These are phyloP conservation scores for Hirundichthys speculiger DNA, from an alignment of 2,113 vertebrate genomes.

Conservation along the genomic window DNA sequence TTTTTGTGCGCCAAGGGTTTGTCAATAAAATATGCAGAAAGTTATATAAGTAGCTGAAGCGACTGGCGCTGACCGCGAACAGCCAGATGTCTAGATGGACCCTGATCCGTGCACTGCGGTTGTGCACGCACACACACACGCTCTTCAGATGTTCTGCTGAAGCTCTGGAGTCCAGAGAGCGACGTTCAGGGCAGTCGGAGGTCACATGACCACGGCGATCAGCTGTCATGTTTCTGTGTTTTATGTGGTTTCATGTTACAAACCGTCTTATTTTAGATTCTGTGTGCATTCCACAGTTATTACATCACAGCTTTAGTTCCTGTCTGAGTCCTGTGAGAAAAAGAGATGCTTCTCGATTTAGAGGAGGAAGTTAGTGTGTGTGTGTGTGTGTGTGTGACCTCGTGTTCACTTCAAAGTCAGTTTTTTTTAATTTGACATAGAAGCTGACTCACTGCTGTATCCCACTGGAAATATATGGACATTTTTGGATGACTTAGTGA, in stretches of 20 bases:
- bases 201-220: background rate
- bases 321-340: constrained; percentile 44
- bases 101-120: too few species aligned
- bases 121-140: too few species aligned
- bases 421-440: background rate
- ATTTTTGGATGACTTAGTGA: constrained; percentile 32
- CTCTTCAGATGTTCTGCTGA: too few species aligned
- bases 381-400: constrained; percentile 3
- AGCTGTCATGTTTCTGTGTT: background rate
- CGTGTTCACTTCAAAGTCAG: background rate
- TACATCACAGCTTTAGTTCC: constrained; percentile 44
- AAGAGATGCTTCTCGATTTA: constrained; percentile 22
- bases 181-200: too few species aligned
- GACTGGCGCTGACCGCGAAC: too few species aligned
- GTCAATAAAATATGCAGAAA: too few species aligned
- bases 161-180: too few species aligned
- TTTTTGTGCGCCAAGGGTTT: too few species aligned
- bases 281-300: background rate
- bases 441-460: constrained; percentile 32
- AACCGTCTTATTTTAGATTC: background rate
- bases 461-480: background rate
- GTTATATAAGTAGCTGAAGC: too few species aligned
- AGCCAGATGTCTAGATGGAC: too few species aligned
- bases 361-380: constrained; percentile 14
- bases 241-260: background rate